Conservation (phyloP, 2,888 invertebrate genomes). For the Mimumesa dahlbomi region DNA sequence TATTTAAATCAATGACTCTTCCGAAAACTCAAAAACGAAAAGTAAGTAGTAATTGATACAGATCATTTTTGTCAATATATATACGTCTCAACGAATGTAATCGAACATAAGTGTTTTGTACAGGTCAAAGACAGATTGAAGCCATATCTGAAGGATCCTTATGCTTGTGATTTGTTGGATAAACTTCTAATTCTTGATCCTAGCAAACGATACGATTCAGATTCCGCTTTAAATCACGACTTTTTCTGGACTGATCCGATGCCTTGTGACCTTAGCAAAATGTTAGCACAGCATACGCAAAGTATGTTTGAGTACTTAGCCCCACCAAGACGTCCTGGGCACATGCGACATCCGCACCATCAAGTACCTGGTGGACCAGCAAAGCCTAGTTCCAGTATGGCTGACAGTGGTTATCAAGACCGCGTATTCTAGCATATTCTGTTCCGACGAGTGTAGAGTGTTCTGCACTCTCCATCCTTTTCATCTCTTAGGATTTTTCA, state of each 20-base stretch:
- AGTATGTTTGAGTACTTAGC: conserved; percentile 98
- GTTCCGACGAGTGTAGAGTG: conserved; percentile 22
- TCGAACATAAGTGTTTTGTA: too few relatives aligned
- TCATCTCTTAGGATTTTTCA: conserved; percentile 17
- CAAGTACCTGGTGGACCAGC: conserved; percentile 81
- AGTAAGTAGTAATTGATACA: conserved; percentile 82
- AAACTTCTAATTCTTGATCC: conserved; percentile 96
- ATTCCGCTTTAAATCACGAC: conserved; percentile 96
- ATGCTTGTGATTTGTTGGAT: conserved; percentile 96
- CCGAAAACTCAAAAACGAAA: conserved; percentile 93
- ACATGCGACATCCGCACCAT: conserved; percentile 86
- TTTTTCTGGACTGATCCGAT: conserved; percentile 99
- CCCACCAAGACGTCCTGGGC: conserved; percentile 87
- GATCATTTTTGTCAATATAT: too few relatives aligned
- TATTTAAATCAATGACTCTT: conserved; percentile 93
- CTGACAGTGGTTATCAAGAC: conserved; percentile 93
- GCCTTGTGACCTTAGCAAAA: conserved; percentile 93
- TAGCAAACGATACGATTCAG: conserved; percentile 91
- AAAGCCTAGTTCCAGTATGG: conserved; percentile 82
- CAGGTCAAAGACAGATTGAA: conserved; percentile 90
- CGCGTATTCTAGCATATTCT: conserved; percentile 86
- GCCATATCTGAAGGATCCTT: conserved; percentile 94
- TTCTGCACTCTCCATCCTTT: conserved; percentile 10
- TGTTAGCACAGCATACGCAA: conserved; percentile 93
- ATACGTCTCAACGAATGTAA: too few relatives aligned